Conservation (phyloP, 2,797 vertebrate species). For the Echeneis naucrates region DNA sequence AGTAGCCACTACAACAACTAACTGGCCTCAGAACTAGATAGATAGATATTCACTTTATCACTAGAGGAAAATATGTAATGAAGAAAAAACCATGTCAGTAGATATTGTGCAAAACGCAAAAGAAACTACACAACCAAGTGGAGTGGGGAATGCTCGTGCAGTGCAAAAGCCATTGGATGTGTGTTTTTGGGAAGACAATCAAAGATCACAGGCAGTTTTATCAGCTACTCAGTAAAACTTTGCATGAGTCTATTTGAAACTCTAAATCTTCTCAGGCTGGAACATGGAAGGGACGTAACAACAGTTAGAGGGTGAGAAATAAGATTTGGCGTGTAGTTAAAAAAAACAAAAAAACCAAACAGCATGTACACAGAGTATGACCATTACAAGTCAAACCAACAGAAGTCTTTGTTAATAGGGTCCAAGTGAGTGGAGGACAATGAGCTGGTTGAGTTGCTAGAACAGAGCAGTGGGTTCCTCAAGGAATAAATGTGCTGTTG, state of each 20-base stretch:
- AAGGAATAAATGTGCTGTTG: conserved; percentile 75
- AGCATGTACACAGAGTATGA: conserved; percentile 29
- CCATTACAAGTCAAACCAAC: conserved; percentile 39
- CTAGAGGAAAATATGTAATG: too few species aligned
- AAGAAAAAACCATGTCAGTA: too few species aligned
- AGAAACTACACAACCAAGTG: neutral
- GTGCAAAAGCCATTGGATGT: neutral
- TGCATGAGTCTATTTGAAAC: neutral
- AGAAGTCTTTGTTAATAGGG: conserved; percentile 64
- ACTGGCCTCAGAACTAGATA: conserved; percentile 4
- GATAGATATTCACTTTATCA: too few species aligned
- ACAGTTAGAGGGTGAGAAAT: neutral
- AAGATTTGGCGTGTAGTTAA: conserved; percentile 12
- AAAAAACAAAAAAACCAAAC: conserved; percentile 6
- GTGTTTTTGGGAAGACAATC: neutral
- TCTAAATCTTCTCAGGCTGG: neutral
- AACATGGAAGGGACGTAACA: neutral
- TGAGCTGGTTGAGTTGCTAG: conserved; percentile 62
- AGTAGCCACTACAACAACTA: neutral
- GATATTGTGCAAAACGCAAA: too few species aligned
- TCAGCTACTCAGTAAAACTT: neutral
- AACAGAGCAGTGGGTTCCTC: conserved; percentile 61
- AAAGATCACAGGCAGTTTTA: neutral
- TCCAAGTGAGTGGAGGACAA: conserved; percentile 68
- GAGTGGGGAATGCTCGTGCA: neutral